These are phyloP conservation scores for Heterochromis multidens DNA, from an alignment of 2,113 vertebrate genomes.

Conservation along the genomic window DNA sequence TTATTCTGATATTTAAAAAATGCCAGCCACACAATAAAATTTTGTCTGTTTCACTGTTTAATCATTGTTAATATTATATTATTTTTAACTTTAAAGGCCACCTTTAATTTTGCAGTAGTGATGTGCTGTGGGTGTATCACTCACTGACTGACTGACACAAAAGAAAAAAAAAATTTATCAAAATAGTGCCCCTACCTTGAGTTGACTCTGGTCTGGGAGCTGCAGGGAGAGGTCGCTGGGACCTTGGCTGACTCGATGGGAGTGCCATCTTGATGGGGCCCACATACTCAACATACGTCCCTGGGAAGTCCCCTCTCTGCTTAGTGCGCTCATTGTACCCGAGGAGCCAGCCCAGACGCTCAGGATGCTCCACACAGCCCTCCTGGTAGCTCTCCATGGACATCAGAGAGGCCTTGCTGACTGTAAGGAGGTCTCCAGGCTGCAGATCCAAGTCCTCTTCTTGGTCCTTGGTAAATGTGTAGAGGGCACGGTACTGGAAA, in stretches of 20 bases:
- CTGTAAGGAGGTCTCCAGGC: slow-evolving; percentile 86
- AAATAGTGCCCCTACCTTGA: slow-evolving; percentile 76
- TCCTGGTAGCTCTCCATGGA: slow-evolving; percentile 82
- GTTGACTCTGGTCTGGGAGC: slow-evolving; percentile 76
- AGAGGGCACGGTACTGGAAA: slow-evolving; percentile 89
- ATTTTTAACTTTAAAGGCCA: not conserved
- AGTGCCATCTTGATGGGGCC: slow-evolving; percentile 82
- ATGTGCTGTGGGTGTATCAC: not conserved
- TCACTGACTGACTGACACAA: not conserved
- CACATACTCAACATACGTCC: slow-evolving; percentile 90
- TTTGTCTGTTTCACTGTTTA: not conserved
- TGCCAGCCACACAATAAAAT: not conserved
- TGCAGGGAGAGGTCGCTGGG: slow-evolving; percentile 85
- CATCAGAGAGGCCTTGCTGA: slow-evolving; percentile 85
- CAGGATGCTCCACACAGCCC: slow-evolving; percentile 81
- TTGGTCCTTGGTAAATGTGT: slow-evolving; percentile 85
- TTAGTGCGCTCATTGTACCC: slow-evolving; percentile 90
- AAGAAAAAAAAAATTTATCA: not conserved
- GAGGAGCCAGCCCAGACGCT: slow-evolving; percentile 88
- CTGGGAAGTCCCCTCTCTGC: slow-evolving; percentile 91
- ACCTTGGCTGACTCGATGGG: slow-evolving; percentile 80
- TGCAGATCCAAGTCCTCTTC: slow-evolving; percentile 90
- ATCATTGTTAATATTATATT: not conserved
- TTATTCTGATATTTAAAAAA: not conserved
- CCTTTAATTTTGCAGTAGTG: not conserved